A percentile compares a stretch with the other conserved stretches of the same genome.
Evolutionary conservation across 1,140 invertebrate species (phyloP).

Genomic region (Procambarus virginalis): DNA sequence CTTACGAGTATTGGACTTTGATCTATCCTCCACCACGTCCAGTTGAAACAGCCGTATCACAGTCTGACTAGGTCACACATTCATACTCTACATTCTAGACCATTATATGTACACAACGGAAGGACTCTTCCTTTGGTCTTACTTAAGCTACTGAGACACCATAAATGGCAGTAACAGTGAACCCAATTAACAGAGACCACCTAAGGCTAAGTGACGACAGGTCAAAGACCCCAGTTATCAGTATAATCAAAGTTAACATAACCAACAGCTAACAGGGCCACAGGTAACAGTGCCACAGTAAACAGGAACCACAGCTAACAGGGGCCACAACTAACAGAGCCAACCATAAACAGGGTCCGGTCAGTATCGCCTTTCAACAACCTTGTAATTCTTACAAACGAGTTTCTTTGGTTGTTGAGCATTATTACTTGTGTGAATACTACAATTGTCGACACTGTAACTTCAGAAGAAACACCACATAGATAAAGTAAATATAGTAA

Average conservation of each 20-base stretch:
- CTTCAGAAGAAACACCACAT: too few relatives aligned
- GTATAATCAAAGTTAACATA: neutral
- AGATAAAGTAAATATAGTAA: too few relatives aligned
- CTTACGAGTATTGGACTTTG: neutral
- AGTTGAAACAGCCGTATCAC: neutral
- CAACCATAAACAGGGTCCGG: neutral
- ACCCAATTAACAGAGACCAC: too few relatives aligned
- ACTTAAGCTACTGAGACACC: neutral
- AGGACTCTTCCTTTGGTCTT: neutral
- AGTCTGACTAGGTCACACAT: constrained; percentile 32
- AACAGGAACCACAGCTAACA: neutral
- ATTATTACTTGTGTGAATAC: neutral
- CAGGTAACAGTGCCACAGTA: neutral
- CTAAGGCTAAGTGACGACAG: too few relatives aligned
- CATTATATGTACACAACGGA: constrained; percentile 4
- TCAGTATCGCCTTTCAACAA: neutral
- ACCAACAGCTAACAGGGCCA: neutral
- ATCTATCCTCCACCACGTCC: neutral
- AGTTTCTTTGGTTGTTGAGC: neutral
- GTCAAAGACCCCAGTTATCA: too few relatives aligned
- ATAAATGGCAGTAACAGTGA: neutral
- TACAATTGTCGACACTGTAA: too few relatives aligned
- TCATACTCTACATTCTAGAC: constrained; percentile 1
- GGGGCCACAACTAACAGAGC: neutral
- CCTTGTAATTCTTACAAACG: neutral